phyloP scores from a whole-genome alignment of 2,797 vertebrate genomes.

The Alfaro cultratus region DNA sequence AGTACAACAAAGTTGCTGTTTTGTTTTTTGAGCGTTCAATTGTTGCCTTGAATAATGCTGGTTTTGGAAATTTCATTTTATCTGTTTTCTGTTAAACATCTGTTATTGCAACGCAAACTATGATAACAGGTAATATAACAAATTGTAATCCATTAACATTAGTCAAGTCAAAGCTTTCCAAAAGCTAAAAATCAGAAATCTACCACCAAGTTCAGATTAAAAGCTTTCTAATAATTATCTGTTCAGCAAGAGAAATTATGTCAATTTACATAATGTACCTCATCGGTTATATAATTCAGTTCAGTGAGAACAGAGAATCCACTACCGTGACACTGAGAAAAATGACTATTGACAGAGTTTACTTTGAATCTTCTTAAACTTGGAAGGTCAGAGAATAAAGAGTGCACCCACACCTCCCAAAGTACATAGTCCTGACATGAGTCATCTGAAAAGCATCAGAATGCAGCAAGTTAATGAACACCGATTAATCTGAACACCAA shows the following conservation, averaged over 20 bases:
- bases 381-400: slow-evolving; percentile 2
- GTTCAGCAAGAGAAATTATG: neutral
- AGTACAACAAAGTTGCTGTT: neutral
- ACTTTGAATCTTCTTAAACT: neutral
- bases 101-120: neutral
- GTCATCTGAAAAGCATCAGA: neutral
- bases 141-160: too few species aligned
- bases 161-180: neutral
- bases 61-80: neutral
- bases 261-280: neutral
- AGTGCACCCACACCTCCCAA: neutral
- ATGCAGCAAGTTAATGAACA: neutral
- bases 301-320: neutral
- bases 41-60: neutral
- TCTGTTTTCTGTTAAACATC: neutral
- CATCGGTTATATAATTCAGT: neutral
- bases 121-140: neutral
- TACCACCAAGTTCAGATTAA: neutral
- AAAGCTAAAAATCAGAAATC: neutral
- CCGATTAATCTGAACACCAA: neutral
- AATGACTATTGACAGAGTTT: neutral
- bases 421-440: neutral
- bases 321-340: neutral
- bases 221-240: neutral
- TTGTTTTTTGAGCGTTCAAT: neutral